Evolutionary conservation across 2,797 vertebrate species (phyloP).

Genomic region (Neosalanx taihuensis): DNA sequence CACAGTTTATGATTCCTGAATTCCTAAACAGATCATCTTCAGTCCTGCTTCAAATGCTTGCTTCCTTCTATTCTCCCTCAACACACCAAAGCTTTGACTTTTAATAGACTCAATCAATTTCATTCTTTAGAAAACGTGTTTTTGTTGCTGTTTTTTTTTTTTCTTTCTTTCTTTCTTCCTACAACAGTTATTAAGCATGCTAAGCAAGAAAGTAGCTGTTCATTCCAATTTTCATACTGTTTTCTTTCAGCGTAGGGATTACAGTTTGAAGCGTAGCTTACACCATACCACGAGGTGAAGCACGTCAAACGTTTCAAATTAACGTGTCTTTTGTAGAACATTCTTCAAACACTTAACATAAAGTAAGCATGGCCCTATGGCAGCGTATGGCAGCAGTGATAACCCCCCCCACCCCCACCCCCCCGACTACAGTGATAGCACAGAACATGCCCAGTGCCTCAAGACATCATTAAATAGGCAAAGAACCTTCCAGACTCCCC

Average conservation of each 20-base stretch:
- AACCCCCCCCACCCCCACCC: constrained; percentile 55
- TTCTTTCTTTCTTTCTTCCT: not conserved
- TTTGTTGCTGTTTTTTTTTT: not conserved
- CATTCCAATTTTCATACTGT: not conserved
- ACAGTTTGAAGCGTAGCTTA: not conserved
- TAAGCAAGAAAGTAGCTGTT: not conserved
- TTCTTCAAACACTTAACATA: constrained; percentile 48
- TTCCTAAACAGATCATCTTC: not conserved
- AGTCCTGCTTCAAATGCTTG: not conserved
- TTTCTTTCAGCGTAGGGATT: constrained; percentile 1
- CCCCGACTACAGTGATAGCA: constrained; percentile 44
- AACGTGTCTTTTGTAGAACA: constrained; percentile 45
- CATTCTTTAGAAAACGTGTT: not conserved
- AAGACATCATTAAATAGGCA: constrained; percentile 43
- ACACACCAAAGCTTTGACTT: not conserved
- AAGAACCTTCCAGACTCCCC: constrained; percentile 26
- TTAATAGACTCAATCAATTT: not conserved
- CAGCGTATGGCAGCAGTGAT: constrained; percentile 52
- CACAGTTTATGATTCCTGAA: not conserved
- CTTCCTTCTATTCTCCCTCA: not conserved
- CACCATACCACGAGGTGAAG: constrained; percentile 23
- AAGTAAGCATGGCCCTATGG: constrained; percentile 47
- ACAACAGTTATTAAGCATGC: constrained; percentile 3
- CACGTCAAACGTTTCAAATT: constrained; percentile 42
- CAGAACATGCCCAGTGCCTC: constrained; percentile 21